Conservation (phyloP, 1,140 invertebrate genomes). For the Dendroctonus valens region DNA sequence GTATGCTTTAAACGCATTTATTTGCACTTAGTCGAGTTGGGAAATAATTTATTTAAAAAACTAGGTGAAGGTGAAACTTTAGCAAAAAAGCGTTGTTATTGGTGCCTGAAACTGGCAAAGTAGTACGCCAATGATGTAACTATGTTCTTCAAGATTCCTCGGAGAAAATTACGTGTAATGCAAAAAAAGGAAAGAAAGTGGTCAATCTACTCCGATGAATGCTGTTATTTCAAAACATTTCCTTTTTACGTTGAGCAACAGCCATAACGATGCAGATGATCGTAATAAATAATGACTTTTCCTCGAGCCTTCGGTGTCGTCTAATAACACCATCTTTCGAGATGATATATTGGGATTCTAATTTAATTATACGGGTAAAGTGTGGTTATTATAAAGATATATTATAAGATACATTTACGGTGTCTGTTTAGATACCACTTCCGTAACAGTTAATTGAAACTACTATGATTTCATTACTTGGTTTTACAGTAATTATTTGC, state of each 20-base stretch:
- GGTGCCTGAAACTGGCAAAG: too few species aligned
- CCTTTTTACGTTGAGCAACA: constrained; percentile 1
- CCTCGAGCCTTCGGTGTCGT: not conserved
- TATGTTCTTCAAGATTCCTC: constrained; percentile 2
- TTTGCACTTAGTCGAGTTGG: too few species aligned
- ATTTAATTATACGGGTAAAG: not conserved
- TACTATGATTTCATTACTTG: too few species aligned
- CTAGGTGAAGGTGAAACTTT: too few species aligned
- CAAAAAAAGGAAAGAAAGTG: constrained; percentile 17
- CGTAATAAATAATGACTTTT: not conserved
- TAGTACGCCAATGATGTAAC: constrained; percentile 4
- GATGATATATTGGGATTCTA: not conserved
- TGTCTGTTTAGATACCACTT: too few species aligned
- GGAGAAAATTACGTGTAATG: constrained; percentile 14
- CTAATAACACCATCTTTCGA: not conserved
- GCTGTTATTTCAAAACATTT: constrained; percentile 14
- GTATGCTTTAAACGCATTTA: too few species aligned
- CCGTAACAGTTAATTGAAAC: too few species aligned
- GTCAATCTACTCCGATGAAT: constrained; percentile 2
- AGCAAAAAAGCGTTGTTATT: too few species aligned
- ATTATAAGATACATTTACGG: too few species aligned
- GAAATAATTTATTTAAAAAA: too few species aligned
- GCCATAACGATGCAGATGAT: not conserved
- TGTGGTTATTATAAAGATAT: not conserved
- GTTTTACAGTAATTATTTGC: too few species aligned